These are phyloP conservation scores for Hycleus phaleratus DNA, from an alignment of 1,140 invertebrate species.

Conservation along the genomic window DNA sequence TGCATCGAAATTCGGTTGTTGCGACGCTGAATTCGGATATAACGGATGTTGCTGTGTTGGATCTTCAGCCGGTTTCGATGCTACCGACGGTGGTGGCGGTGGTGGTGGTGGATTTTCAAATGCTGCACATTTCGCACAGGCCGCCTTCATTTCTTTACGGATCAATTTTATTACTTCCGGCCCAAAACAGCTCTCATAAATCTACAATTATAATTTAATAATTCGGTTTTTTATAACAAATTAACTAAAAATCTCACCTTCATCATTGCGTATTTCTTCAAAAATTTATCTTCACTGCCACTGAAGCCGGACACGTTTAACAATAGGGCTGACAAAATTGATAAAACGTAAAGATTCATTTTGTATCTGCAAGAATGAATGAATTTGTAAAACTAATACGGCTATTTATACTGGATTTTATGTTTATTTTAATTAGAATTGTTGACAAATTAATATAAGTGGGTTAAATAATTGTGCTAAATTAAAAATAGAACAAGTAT, in stretches of 20 bases:
- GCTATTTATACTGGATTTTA: too few species aligned
- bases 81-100: conserved; percentile 35
- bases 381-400: too few species aligned
- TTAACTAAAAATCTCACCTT: conserved; percentile 44
- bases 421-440: too few species aligned
- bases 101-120: conserved; percentile 37
- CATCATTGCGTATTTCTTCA: conserved; percentile 62
- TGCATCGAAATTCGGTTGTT: conserved; percentile 37
- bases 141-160: conserved; percentile 56
- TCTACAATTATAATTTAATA: conserved; percentile 37
- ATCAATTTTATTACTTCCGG: conserved; percentile 56
- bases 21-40: conserved; percentile 21
- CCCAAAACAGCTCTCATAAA: conserved; percentile 61
- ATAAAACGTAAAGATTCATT: too few species aligned
- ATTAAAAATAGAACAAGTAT: too few species aligned
- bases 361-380: too few species aligned
- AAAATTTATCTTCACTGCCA: conserved; percentile 53
- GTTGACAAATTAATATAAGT: too few species aligned
- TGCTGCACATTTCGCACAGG: conserved; percentile 51
- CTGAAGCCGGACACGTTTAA: conserved; percentile 37
- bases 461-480: too few species aligned
- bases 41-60: too few species aligned
- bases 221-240: not conserved
- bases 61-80: conserved; percentile 25
- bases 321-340: too few species aligned